Evolutionary conservation across 2,797 vertebrate genomes (phyloP).

Genomic region (Rallus crepitans): DNA sequence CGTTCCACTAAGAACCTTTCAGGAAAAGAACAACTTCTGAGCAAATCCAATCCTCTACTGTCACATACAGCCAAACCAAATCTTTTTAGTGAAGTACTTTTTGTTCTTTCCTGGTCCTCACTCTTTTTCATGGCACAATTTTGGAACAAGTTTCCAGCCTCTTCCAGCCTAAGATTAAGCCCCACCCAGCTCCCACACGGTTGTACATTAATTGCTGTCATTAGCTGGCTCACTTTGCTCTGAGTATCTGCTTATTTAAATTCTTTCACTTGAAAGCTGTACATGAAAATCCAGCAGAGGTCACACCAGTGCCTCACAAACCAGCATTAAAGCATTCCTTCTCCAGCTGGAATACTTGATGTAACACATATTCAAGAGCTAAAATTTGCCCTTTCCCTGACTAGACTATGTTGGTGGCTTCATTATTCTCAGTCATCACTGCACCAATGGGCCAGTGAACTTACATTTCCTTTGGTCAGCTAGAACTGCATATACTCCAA

Average conservation of each 20-base stretch:
- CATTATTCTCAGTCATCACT: background rate
- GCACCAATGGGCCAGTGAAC: background rate
- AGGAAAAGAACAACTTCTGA: background rate
- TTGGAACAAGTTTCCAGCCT: background rate
- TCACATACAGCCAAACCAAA: background rate
- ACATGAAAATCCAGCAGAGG: constrained; percentile 22
- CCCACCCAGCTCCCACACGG: background rate
- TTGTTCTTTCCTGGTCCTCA: background rate
- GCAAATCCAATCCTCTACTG: background rate
- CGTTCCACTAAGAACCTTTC: background rate
- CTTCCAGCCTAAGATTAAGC: background rate
- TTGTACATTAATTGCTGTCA: background rate
- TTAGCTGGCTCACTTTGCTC: background rate
- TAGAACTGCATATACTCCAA: background rate
- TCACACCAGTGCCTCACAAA: background rate
- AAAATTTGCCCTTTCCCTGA: background rate
- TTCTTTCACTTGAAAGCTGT: background rate
- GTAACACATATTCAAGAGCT: background rate
- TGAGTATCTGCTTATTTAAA: background rate
- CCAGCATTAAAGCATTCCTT: background rate
- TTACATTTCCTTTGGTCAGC: background rate
- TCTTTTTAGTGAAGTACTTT: background rate
- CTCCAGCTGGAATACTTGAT: background rate
- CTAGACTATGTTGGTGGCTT: background rate
- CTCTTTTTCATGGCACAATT: background rate